Base-by-base conservation (phyloP, 1,140 invertebrate genomes). In the Drosophila tropicalis region DNA sequence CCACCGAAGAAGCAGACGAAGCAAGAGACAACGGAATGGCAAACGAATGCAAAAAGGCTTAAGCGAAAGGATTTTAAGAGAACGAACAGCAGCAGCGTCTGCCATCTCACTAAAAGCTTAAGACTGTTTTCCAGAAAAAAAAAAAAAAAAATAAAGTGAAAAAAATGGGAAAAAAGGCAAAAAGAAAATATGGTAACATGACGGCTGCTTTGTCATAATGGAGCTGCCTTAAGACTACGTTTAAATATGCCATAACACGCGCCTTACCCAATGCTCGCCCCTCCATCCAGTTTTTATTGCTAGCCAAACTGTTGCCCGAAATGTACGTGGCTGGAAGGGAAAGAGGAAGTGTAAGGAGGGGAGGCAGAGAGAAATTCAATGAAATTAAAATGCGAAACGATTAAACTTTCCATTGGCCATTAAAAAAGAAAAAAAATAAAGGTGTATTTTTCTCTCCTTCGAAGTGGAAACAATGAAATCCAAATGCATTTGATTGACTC, bases 401-500 rank as follows among this genome's bases (percentile, higher is more conserved):
- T 51, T 7, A 75, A 87, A 86, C 66, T 76, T 51, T 51, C 56
- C 56, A 58, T 86, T 73, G 36, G 51, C 51, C 63, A 81, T 85
- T 77, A 76, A 75, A 17, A 17, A 25, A 25, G 4, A 4, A 25
- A 25, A 47, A 47, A 72, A 12, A 5, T 32, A 32, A 68, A 70
- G 51, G 62, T 74, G 64, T 67, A 47, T 54, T 76, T 9, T n/a
- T 65, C 34, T 13, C 44, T 47, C 7, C 22, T 25, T 44, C 47
- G 12, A 56, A 68, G 60, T 56, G 51, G 66, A 78, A 78, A 71
- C 67, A 84, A 72, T 84, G 75, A 71, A 61, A 81, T 73, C 54
- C 65, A 54, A 69, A 67, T 79, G 70, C 72, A 76, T 79, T 82
- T 86, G 81, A 86, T 87, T 68, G 82, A 86, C 82, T 86, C 79